Conservation (phyloP, 2,888 invertebrate genomes). For the Dasypolia templi region DNA sequence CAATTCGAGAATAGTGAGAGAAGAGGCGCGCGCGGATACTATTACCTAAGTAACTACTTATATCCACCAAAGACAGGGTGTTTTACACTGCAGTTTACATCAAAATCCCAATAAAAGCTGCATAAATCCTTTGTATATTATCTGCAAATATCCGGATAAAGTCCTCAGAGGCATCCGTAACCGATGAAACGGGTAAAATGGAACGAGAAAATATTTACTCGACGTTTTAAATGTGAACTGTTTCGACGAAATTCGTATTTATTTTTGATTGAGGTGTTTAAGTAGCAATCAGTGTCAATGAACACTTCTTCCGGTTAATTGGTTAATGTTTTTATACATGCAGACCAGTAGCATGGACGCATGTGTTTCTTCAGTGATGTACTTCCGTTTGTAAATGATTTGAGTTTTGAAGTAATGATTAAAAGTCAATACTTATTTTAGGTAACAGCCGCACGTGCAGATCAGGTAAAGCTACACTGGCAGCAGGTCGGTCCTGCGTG, state of each 20-base stretch:
- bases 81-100: background rate
- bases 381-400: too few relatives aligned
- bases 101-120: background rate
- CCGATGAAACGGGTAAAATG: slow-evolving; percentile 9
- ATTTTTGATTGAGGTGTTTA: background rate
- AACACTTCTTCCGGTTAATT: slow-evolving; percentile 9
- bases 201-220: slow-evolving; percentile 13
- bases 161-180: slow-evolving; percentile 21
- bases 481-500: too few relatives aligned
- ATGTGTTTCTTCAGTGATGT: too few relatives aligned
- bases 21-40: too few relatives aligned
- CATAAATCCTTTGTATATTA: slow-evolving; percentile 7
- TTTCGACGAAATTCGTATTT: slow-evolving; percentile 6
- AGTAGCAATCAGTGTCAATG: slow-evolving; percentile 25
- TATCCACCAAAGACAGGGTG: background rate
- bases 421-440: too few relatives aligned
- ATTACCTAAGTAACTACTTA: too few relatives aligned
- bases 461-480: too few relatives aligned
- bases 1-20: too few relatives aligned
- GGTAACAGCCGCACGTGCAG: too few relatives aligned
- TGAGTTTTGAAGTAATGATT: too few relatives aligned
- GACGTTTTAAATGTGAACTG: background rate
- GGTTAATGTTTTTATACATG: background rate
- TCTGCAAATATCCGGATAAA: slow-evolving; percentile 13
- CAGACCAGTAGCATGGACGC: too few relatives aligned